Base-by-base conservation (phyloP, 2,888 invertebrate species). In the Diloba caeruleocephala region DNA sequence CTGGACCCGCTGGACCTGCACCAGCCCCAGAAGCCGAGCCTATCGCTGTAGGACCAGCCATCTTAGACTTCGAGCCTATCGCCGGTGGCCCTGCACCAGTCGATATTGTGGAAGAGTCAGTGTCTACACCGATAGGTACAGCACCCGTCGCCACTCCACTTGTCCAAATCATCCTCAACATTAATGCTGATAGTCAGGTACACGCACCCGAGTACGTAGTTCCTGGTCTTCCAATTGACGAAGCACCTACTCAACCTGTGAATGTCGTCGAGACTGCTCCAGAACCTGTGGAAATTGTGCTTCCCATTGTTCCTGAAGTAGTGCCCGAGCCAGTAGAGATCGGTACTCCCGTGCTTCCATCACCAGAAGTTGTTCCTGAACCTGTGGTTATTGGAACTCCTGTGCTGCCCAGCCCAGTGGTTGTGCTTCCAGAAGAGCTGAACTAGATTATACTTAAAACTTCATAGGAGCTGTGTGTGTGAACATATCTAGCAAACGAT, bases 91-190 rank as follows among this genome's bases (percentile, higher is more conserved):
- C 67, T 43, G 55, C 53, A 10, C 4, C 59, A 3, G 50, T 67
- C 0, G 56, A 52, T 6, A 9, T 15, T n/a, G 25, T 23, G 23
- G 29, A 12, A 19, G n/a, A n/a, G n/a, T n/a, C n/a, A n/a, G n/a
- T n/a, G n/a, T n/a, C n/a, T n/a, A n/a, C n/a, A n/a, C n/a, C n/a
- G n/a, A n/a, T 56, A 4, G 53, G 29, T 0, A 43, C 57, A 21
- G 43, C 9, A 5, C 60, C 51, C 1, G 7, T n/a, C 1, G 13
- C 1, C 0, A 29, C 26, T 7, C 65, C 80, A 3, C 54, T 79
- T 26, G 60, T 84, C 36, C 80, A 82, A 60, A 79, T 82, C 56
- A 79, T 81, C 69, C 26, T 82, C 34, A 84, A 82, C 65, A 74
- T 82, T 61, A 76, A 81, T 12, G 46, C 63, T 41, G 31, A 55